Base-by-base conservation (phyloP, 37 sponge, comb jelly and placozoan genomes). In the Tethya wilhelma region DNA sequence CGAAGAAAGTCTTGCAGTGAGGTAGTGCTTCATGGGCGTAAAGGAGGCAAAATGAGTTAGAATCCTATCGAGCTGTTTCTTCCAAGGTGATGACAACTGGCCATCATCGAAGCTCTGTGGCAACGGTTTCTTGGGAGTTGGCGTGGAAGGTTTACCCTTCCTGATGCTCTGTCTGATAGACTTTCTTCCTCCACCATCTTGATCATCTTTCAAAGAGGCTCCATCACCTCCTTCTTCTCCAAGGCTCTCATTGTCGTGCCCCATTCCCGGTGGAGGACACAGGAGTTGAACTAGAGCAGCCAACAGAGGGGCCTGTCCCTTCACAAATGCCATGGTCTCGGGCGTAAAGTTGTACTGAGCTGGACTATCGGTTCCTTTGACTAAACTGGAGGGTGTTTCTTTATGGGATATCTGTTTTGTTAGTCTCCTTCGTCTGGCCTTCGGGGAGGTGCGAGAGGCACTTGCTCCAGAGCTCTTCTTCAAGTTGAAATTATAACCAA, bases 311-410 rank as follows among this genome's bases (percentile, higher is more conserved):
- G 67, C 26, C 38, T 70, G 81, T 0, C 68, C 39, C 46, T 67
- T 69, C n/a, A 87, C 77, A 69, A 87, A 87, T 1, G 56, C 45
- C 12, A 87, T 29, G 4, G 64, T 80, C 41, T 86, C 86, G 6
- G 60, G 14, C 1, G 86, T 86, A 34, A 86, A 79, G 29, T 56
- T n/a, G 42, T 79, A 64, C 59, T 30, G 65, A 31, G 32, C 37
- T 59, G 23, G 28, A 8, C 56, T 41, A 4, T 11, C 29, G 17
- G 17, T 17, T 49, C 11, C 11, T 23, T 59, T 6, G 62, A 59
- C 7, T 19, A 19, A 12, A 59, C 28, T 19, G 11, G 28, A n/a
- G 63, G 7, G 7, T 6, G 26, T 7, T 9, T 69, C 70, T 41
- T 49, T 44, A 5, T 14, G 30, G 29, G 49, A 59, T 55, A 32